These are phyloP conservation scores for Didymodactylos carnosus DNA, from an alignment of 2,888 invertebrate species.

Conservation along the genomic window DNA sequence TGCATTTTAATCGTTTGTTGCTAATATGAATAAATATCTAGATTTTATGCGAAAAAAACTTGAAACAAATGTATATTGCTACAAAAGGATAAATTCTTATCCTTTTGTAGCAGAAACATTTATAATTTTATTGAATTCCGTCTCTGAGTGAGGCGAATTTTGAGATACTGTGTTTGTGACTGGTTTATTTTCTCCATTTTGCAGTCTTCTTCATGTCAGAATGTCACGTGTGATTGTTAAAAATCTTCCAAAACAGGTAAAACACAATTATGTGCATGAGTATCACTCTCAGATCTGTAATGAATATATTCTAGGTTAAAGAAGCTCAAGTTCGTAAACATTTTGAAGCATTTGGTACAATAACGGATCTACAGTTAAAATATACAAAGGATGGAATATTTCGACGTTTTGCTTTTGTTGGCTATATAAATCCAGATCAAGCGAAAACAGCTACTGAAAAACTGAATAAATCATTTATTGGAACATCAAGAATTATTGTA, in stretches of 20 bases:
- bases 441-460: conserved; percentile 54
- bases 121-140: no score
- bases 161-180: no score
- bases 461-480: conserved; percentile 64
- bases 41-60: no score
- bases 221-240: conserved; percentile 63
- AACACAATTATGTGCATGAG: conserved; percentile 21
- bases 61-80: no score
- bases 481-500: conserved; percentile 55
- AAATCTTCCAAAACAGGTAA: conserved; percentile 66
- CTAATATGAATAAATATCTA: no score
- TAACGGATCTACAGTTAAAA: conserved; percentile 81
- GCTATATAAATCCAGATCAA: conserved; percentile 59
- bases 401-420: conserved; percentile 76
- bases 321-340: conserved; percentile 53
- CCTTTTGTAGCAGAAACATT: no score
- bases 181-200: no score
- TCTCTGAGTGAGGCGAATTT: no score
- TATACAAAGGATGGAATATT: conserved; percentile 75
- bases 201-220: no score
- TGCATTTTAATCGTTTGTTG: no score
- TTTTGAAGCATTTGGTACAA: conserved; percentile 56
- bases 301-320: conserved; percentile 45
- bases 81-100: no score
- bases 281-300: background rate